Evolutionary conservation across 1,140 invertebrate species (phyloP), one percentile per base, ranked within the genome.

Genomic region (Lasioglossum albipes): DNA sequence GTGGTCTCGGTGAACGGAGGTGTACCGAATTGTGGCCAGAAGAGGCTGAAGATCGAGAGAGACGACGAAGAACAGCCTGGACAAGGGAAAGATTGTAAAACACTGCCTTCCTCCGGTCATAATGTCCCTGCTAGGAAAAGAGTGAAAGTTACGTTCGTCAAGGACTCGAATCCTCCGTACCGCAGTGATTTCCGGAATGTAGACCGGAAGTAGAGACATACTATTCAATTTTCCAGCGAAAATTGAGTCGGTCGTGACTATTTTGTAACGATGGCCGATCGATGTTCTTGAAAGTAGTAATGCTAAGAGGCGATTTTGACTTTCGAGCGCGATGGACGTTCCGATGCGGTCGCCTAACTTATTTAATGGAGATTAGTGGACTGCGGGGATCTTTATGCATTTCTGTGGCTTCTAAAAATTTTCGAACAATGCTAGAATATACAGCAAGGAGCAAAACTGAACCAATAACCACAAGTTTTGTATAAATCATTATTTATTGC

Each of bases 41-140:
- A 86, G 65, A 84, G 82, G 61, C 49, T 86, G 59, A 89, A 89
- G 59, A 65, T 89, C 9, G 88, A 89, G 13, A 70, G 81, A 45
- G 85, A 89, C 6, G 87, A 87, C 13, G 85, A 88, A 0, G 81
- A 87, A 12, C 74, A 83, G 1, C 49, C 75, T 1, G 20, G 13
- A 10, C 52, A 78, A 7, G 75, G 49, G 4, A 89, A 70, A 6
- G 87, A 85, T 2, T 87, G 86, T 13, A 76, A 81, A 68, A n/a
- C n/a, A 2, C 31, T 85, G 7, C 7, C 75, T 6, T 59, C 64
- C 0, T 18, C 77, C 0, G 61, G 65, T 18, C 86, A 87, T 3
- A 76, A 65, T 12, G 45, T 81, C 0, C 68, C 79, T 7, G 27
- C 70, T 0, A 87, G 87, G n/a, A 89, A 89, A 20, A 86, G 86